Conservation (phyloP, 1,140 invertebrate genomes). For the Trichonephila clavipes region DNA sequence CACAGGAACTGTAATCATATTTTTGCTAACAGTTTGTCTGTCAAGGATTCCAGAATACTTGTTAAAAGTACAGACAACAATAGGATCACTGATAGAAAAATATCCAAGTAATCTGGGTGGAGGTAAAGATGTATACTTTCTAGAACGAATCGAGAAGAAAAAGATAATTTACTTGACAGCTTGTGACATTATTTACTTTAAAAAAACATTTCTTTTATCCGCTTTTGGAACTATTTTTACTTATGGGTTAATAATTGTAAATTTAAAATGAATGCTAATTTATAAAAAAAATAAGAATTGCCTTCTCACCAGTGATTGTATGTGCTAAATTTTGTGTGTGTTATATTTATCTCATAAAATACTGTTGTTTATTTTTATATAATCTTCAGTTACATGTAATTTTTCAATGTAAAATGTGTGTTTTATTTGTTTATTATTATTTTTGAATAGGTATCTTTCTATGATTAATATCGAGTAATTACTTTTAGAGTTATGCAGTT, state of each 20-base stretch:
- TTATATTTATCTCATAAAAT: too few relatives aligned
- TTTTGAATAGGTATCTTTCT: too few relatives aligned
- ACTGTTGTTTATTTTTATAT: too few relatives aligned
- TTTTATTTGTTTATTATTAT: too few relatives aligned
- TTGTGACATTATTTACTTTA: background rate
- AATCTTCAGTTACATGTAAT: too few relatives aligned
- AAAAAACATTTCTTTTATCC: background rate
- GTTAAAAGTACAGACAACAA: background rate
- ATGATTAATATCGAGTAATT: too few relatives aligned
- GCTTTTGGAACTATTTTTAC: conserved; percentile 7
- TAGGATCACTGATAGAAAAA: background rate
- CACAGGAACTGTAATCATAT: background rate
- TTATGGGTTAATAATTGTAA: conserved; percentile 17
- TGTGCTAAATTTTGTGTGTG: too few relatives aligned
- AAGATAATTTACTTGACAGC: conserved; percentile 13
- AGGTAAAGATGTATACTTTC: background rate
- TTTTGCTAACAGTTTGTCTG: background rate
- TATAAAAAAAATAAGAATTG: too few relatives aligned
- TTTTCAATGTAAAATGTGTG: too few relatives aligned
- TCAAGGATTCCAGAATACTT: conserved; percentile 26
- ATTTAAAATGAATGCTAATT: background rate
- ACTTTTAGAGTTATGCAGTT: too few relatives aligned
- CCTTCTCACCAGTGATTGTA: too few relatives aligned
- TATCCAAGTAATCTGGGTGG: background rate
- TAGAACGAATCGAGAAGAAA: background rate